phyloP scores from a whole-genome alignment of 1,140 invertebrate species.

The Cydia splendana region DNA sequence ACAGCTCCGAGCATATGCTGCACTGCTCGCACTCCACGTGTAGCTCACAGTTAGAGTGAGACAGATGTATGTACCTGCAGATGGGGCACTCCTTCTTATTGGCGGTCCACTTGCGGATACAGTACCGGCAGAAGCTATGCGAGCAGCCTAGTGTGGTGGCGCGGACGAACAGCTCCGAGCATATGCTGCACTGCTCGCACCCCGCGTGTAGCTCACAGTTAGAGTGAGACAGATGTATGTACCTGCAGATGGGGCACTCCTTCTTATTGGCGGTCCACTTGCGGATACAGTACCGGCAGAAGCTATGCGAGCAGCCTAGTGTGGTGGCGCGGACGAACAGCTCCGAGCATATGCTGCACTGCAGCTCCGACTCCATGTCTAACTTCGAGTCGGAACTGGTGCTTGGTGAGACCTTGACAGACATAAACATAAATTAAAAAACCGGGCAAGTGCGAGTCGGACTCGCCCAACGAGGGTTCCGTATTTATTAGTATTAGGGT shows the following conservation, averaged over 20 bases:
- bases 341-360: constrained; percentile 90
- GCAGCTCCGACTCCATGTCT: constrained; percentile 86
- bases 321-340: constrained; percentile 87
- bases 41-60: background rate
- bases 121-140: constrained; percentile 89
- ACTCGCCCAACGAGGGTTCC: too few species aligned
- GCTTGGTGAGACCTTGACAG: background rate
- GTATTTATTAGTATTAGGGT: too few species aligned
- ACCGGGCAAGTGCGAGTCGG: too few species aligned
- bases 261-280: constrained; percentile 87
- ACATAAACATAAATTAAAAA: background rate
- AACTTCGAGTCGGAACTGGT: background rate
- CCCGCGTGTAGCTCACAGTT: constrained; percentile 77
- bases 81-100: constrained; percentile 88
- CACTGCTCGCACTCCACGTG: constrained; percentile 88
- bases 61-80: constrained; percentile 83
- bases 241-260: constrained; percentile 87
- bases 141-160: constrained; percentile 88
- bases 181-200: constrained; percentile 88
- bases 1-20: constrained; percentile 89
- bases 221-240: background rate
- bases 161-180: constrained; percentile 87
- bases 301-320: constrained; percentile 89
- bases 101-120: constrained; percentile 87
- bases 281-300: constrained; percentile 87